These are phyloP conservation scores for Busseola fusca DNA, from an alignment of 2,888 invertebrate genomes.

Conservation along the genomic window DNA sequence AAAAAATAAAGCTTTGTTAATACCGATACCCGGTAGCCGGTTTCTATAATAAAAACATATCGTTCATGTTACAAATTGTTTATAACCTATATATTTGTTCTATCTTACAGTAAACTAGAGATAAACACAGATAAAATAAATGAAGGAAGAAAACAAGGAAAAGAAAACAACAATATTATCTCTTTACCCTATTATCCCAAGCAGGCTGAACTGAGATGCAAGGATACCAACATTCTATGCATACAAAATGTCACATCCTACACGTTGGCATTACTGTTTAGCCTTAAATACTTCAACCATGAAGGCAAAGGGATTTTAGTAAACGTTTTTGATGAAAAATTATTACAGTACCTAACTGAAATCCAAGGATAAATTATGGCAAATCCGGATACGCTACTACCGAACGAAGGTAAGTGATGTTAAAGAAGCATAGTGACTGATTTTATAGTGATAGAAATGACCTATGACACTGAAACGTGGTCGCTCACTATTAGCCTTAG, in stretches of 20 bases:
- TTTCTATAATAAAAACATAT: background rate
- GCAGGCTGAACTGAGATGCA: slow-evolving; percentile 4
- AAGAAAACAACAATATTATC: background rate
- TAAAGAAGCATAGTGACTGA: background rate
- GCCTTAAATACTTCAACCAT: background rate
- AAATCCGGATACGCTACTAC: background rate
- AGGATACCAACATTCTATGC: slow-evolving; percentile 22
- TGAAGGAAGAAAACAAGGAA: background rate
- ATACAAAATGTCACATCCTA: slow-evolving; percentile 1
- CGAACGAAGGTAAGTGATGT: background rate
- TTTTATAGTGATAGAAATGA: too few species aligned
- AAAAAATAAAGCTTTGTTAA: background rate
- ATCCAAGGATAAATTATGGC: background rate
- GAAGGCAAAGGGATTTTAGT: background rate
- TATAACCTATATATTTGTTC: background rate
- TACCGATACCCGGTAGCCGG: too few species aligned
- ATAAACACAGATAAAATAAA: background rate
- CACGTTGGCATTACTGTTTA: background rate
- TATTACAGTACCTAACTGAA: background rate
- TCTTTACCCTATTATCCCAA: background rate
- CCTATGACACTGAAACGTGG: too few species aligned
- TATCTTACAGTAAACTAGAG: background rate
- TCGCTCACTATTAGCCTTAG: too few species aligned
- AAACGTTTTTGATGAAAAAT: background rate
- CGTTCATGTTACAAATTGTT: background rate